These are phyloP conservation scores for Leptocoma aspasia DNA, from an alignment of 2,113 vertebrate species.

Conservation along the genomic window DNA sequence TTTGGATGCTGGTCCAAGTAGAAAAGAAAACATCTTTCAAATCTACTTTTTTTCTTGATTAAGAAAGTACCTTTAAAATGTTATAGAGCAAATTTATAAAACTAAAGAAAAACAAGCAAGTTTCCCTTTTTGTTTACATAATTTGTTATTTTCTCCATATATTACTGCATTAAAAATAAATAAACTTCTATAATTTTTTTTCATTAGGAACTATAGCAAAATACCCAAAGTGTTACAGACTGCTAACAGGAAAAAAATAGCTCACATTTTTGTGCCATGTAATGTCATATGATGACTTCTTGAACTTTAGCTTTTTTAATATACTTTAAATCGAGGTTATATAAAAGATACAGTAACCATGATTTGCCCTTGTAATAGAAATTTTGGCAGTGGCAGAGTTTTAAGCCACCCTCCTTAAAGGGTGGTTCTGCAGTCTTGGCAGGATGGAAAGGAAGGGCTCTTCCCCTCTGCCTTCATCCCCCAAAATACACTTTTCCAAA, in stretches of 20 bases:
- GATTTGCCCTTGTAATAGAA: conserved; percentile 54
- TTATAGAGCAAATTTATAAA: conserved; percentile 78
- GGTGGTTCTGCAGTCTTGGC: conserved; percentile 51
- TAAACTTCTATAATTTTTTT: conserved; percentile 76
- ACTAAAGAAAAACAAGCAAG: conserved; percentile 69
- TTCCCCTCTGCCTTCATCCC: background rate
- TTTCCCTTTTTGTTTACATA: conserved; percentile 75
- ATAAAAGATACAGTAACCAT: conserved; percentile 75
- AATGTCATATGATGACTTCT: conserved; percentile 72
- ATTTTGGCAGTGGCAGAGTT: conserved; percentile 52
- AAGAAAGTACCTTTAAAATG: conserved; percentile 67
- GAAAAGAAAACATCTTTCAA: conserved; percentile 65
- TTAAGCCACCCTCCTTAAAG: conserved; percentile 23
- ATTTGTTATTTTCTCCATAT: conserved; percentile 79
- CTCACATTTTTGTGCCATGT: conserved; percentile 74
- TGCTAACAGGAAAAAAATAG: conserved; percentile 64
- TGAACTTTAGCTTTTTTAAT: conserved; percentile 62
- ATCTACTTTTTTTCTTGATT: background rate
- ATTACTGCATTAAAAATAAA: conserved; percentile 86
- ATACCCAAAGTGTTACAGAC: conserved; percentile 76
- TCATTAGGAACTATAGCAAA: conserved; percentile 78
- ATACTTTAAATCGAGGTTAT: conserved; percentile 71
- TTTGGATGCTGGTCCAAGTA: conserved; percentile 50
- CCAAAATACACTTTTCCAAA: conserved; percentile 10
- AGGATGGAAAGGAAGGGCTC: conserved; percentile 29